phyloP scores from a whole-genome alignment of 1,140 invertebrate genomes.

The Oreohelix idahoensis region DNA sequence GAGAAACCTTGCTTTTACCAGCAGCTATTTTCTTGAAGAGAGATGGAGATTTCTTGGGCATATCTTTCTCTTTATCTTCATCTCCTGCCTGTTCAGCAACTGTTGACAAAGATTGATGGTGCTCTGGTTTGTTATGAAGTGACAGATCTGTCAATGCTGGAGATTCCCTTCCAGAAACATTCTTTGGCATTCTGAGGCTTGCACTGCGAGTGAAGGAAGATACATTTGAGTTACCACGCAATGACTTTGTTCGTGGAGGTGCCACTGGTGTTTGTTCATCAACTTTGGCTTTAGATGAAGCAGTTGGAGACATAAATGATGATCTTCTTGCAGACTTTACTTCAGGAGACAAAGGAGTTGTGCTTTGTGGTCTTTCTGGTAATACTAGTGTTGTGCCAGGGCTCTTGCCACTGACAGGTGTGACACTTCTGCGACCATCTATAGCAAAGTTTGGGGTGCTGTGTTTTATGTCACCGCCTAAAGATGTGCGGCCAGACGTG shows the following conservation, averaged over 20 bases:
- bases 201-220: slow-evolving; percentile 28
- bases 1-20: slow-evolving; percentile 35
- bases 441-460: neutral
- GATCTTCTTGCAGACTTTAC: slow-evolving; percentile 41
- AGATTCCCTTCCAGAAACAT: slow-evolving; percentile 6
- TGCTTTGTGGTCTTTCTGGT: slow-evolving; percentile 28
- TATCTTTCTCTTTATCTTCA: slow-evolving; percentile 18
- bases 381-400: slow-evolving; percentile 24
- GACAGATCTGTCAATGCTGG: slow-evolving; percentile 13
- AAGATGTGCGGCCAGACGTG: slow-evolving; percentile 42
- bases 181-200: slow-evolving; percentile 25
- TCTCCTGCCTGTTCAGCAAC: slow-evolving; percentile 39
- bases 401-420: slow-evolving; percentile 13
- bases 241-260: slow-evolving; percentile 43
- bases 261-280: slow-evolving; percentile 15
- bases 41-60: slow-evolving; percentile 25
- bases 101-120: slow-evolving; percentile 39
- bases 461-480: neutral
- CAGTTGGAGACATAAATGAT: slow-evolving; percentile 63
- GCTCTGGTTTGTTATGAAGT: slow-evolving; percentile 6
- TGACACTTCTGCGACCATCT: neutral
- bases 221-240: slow-evolving; percentile 3
- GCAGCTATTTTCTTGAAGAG: slow-evolving; percentile 32
- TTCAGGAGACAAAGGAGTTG: slow-evolving; percentile 36
- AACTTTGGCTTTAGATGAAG: slow-evolving; percentile 55